These are phyloP conservation scores for Xenopus borealis DNA, from an alignment of 2,113 vertebrate genomes.

Conservation along the genomic window DNA sequence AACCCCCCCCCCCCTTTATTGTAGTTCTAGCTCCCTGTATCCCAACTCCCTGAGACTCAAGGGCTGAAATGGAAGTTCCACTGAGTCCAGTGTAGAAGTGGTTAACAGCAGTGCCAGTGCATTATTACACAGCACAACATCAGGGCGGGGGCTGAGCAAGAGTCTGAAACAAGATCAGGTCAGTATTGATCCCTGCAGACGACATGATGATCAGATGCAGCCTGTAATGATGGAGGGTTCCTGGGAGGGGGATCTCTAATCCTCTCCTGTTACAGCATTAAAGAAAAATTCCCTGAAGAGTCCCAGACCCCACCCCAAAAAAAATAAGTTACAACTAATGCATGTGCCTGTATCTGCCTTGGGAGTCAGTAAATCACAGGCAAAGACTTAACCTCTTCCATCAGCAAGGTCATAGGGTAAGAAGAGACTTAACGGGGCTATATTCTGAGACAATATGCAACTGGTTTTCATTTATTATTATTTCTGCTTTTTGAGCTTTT, in stretches of 20 bases:
- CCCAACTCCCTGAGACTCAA: too few species aligned
- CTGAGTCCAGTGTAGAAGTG: too few species aligned
- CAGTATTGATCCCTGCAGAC: constrained; percentile 25
- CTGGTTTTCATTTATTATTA: too few species aligned
- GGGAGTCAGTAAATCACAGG: background rate
- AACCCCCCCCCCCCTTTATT: too few species aligned
- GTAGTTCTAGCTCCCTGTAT: too few species aligned
- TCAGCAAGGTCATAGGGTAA: background rate
- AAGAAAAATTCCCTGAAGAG: constrained; percentile 19
- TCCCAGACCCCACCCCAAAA: background rate
- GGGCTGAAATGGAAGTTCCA: too few species aligned
- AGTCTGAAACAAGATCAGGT: constrained; percentile 11
- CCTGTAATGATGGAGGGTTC: constrained; percentile 33
- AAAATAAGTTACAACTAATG: constrained; percentile 17
- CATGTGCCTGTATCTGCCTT: constrained; percentile 5
- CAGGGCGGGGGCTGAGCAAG: background rate
- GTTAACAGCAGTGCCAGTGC: too few species aligned
- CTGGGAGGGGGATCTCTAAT: constrained; percentile 12
- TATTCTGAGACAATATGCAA: too few species aligned
- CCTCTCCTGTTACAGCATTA: constrained; percentile 37
- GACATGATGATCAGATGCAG: constrained; percentile 21
- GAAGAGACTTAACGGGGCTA: too few species aligned
- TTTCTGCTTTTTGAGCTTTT: too few species aligned
- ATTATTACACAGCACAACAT: too few species aligned
- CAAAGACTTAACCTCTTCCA: constrained; percentile 10